These are phyloP conservation scores for Scomber japonicus DNA, from an alignment of 2,113 vertebrate species.

Conservation along the genomic window DNA sequence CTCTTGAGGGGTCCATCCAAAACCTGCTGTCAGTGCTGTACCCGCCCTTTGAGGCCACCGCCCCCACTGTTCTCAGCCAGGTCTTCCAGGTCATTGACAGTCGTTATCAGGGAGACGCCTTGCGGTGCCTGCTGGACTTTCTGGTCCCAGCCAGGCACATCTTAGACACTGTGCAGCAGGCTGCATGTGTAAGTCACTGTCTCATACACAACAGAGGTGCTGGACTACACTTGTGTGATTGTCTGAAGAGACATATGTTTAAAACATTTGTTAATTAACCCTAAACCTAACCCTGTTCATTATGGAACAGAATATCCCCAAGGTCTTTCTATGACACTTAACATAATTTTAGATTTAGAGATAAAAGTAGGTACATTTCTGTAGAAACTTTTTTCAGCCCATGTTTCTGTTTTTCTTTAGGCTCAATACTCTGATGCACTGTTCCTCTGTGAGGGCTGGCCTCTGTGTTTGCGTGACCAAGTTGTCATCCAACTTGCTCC, in stretches of 20 bases:
- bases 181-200: constrained; percentile 90
- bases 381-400: neutral
- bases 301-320: neutral
- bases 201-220: neutral
- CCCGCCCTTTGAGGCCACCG: constrained; percentile 91
- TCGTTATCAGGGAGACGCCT: constrained; percentile 87
- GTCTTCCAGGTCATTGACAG: constrained; percentile 90
- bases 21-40: constrained; percentile 89
- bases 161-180: constrained; percentile 89
- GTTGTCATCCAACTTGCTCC: constrained; percentile 90
- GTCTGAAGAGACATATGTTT: neutral
- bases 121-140: constrained; percentile 91
- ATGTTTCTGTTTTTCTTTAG: constrained; percentile 69
- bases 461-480: constrained; percentile 88
- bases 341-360: too few relatives aligned
- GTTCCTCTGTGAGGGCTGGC: constrained; percentile 94
- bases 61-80: constrained; percentile 90
- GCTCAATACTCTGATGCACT: constrained; percentile 87
- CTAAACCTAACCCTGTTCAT: neutral
- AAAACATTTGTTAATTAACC: neutral
- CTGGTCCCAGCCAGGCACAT: constrained; percentile 92
- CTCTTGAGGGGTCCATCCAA: constrained; percentile 90
- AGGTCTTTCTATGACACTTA: neutral
- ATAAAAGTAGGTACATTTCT: neutral
- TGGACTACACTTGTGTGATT: neutral